phyloP scores from a whole-genome alignment of 2,888 invertebrate genomes.

The Microplitis deprimator region DNA sequence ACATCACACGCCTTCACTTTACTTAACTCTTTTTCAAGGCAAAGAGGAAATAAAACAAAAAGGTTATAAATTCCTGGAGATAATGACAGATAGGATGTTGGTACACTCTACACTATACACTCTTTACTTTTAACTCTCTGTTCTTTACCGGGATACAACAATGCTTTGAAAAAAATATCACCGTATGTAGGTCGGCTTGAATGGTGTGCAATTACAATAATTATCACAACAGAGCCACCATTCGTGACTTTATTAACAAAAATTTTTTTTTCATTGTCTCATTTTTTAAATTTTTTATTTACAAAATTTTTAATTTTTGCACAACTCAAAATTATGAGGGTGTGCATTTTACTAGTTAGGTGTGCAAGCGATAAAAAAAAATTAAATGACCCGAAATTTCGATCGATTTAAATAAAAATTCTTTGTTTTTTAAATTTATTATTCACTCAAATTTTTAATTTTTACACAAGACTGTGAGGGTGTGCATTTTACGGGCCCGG shows the following conservation, averaged over 20 bases:
- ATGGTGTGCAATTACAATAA: constrained; percentile 48
- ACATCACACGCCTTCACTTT: not conserved
- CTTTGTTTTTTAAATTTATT: too few relatives aligned
- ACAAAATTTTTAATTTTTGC: not conserved
- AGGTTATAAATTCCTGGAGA: not conserved
- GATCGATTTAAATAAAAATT: too few relatives aligned
- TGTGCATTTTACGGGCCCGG: too few relatives aligned
- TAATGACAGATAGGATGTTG: not conserved
- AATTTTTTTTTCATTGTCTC: not conserved
- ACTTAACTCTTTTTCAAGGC: constrained; percentile 7
- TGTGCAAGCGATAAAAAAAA: too few relatives aligned
- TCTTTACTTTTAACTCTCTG: not conserved
- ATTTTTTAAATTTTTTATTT: not conserved
- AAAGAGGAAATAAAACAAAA: not conserved
- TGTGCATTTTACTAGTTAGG: too few relatives aligned
- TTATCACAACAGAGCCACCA: constrained; percentile 36
- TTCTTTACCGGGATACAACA: constrained; percentile 7
- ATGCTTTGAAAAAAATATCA: constrained; percentile 19
- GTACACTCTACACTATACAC: not conserved
- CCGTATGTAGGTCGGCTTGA: constrained; percentile 42
- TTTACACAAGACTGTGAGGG: too few relatives aligned
- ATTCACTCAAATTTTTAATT: too few relatives aligned
- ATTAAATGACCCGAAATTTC: too few relatives aligned
- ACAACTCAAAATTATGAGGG: too few relatives aligned
- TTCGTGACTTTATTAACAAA: constrained; percentile 37